Conservation (phyloP, 37 sponge, comb jelly and placozoan species). For the Cladorhizidae sp. region DNA sequence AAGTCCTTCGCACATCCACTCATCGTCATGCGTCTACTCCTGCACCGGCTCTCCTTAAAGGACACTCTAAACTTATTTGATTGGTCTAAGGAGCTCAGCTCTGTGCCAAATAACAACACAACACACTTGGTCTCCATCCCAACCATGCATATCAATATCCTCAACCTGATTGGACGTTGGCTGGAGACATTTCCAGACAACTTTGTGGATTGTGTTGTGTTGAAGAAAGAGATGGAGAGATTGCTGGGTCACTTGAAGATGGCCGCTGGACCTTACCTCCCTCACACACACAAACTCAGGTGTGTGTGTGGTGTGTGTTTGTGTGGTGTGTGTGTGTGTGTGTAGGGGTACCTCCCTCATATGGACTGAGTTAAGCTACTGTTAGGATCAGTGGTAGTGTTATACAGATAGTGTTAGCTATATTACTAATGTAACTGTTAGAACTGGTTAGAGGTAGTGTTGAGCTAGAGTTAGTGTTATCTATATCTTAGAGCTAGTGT, state of each 20-base stretch:
- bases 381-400: too few relatives aligned
- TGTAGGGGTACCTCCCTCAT: too few relatives aligned
- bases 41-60: slow-evolving; percentile 59
- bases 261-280: slow-evolving; percentile 53
- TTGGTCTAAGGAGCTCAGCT: slow-evolving; percentile 20
- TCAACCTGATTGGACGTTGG: slow-evolving; percentile 69
- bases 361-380: too few relatives aligned
- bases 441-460: too few relatives aligned
- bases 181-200: slow-evolving; percentile 52
- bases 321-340: too few relatives aligned
- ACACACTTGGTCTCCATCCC: slow-evolving; percentile 7
- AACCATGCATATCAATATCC: slow-evolving; percentile 9
- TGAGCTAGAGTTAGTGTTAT: too few relatives aligned
- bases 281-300: slow-evolving; percentile 40
- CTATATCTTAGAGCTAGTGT: too few relatives aligned
- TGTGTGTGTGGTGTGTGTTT: neutral
- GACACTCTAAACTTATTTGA: slow-evolving; percentile 33
- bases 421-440: too few relatives aligned
- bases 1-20: slow-evolving; percentile 82
- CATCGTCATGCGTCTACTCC: slow-evolving; percentile 76
- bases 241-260: slow-evolving; percentile 34
- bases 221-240: neutral
- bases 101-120: neutral
- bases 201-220: slow-evolving; percentile 30
- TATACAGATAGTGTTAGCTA: too few relatives aligned